phyloP scores from a whole-genome alignment of 2,113 vertebrate species.

The Lepidiolamprologus cunningtoni region DNA sequence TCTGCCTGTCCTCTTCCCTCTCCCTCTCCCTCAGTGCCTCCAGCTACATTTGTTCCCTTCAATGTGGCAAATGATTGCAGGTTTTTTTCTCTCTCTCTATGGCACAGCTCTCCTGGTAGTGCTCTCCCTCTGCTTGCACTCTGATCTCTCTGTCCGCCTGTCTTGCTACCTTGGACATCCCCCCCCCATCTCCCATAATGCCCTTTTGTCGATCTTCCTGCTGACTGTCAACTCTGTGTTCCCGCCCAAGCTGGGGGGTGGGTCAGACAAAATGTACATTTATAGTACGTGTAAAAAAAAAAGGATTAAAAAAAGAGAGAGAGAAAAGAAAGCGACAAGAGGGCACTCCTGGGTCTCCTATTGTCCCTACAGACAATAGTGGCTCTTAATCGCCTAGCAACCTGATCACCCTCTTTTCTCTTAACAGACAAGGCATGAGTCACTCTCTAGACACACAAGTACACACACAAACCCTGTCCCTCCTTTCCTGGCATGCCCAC shows the following conservation, averaged over 20 bases:
- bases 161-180: slow-evolving; percentile 1
- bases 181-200: neutral
- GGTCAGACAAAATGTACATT: slow-evolving; percentile 12
- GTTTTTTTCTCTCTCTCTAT: neutral
- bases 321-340: slow-evolving; percentile 12
- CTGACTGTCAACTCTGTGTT: slow-evolving; percentile 31
- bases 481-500: neutral
- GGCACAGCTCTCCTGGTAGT: neutral
- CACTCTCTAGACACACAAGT: slow-evolving; percentile 35
- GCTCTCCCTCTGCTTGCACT: neutral
- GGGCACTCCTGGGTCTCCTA: slow-evolving; percentile 45
- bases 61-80: slow-evolving; percentile 59
- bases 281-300: neutral
- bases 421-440: slow-evolving; percentile 64
- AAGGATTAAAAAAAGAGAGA: neutral
- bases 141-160: neutral
- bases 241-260: slow-evolving; percentile 15
- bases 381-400: slow-evolving; percentile 73
- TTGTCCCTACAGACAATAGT: slow-evolving; percentile 69
- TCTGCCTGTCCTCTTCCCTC: neutral
- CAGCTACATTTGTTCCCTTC: slow-evolving; percentile 65
- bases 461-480: neutral
- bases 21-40: slow-evolving; percentile 43
- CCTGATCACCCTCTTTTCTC: slow-evolving; percentile 68
- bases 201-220: neutral